Evolutionary conservation across 2,888 invertebrate species (phyloP), one percentile per base, ranked within the genome.

Genomic region (Thecophora atra): DNA sequence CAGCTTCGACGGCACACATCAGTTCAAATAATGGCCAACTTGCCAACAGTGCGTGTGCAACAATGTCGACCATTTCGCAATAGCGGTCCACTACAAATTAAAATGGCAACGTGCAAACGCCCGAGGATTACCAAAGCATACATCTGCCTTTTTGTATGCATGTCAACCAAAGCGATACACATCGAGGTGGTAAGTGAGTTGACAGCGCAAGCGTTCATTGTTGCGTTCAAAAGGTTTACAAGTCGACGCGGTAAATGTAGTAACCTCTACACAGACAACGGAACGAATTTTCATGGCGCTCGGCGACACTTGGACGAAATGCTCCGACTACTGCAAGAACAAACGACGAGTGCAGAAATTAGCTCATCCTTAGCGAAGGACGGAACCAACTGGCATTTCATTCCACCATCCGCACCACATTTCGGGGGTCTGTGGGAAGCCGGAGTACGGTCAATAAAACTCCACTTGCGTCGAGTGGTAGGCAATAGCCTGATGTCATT

Each of bases 121-220:
- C 37, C 67, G 15, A 26, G 67, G 8, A 56, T 54, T 2, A 26
- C n/a, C 3, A 77, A 77, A 65, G 62, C 70, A 1, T 77, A 77
- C 51, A 70, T 77, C 24, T 75, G 73, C 17, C 58, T 76, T n/a
- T 78, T 76, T 56, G 67, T 76, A 2, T 77, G 77, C 52, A 72
- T 77, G 72, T 66, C 65, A 0, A 73, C 74, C 19, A 73, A 72
- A 28, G 76, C 73, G 13, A 56, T 78, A 8, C 76, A 77, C 24
- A 21, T 78, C 1, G 76, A 79, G 42, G 62, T 69, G 8, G 77
- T 76, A 11, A 73, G 72, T 0, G 76, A 75, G n/a, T 11, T 78
- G n/a, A 74, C 74, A 1, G 66, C 75, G 13, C 62, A 68, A 11
- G 75, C 75, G 8, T 78, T 78, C 19, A 62, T 78, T 19, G 77